Evolutionary conservation across 2,113 vertebrate species (phyloP).

Genomic region (Agelaius phoeniceus): DNA sequence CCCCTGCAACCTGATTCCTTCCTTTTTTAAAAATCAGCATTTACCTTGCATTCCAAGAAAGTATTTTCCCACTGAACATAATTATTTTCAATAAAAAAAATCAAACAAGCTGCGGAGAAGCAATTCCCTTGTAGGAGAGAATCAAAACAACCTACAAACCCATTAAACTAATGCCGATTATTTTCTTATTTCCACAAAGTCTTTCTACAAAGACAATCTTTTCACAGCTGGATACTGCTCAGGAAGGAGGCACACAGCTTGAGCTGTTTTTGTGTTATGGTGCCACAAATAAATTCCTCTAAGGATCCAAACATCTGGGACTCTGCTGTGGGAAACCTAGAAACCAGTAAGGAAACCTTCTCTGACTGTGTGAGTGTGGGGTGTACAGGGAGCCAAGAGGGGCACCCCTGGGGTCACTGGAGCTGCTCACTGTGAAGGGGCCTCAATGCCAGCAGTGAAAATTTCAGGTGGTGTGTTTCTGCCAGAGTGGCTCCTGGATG

Average conservation of each 20-base stretch:
- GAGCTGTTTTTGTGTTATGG: background rate
- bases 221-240: background rate
- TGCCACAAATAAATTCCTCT: background rate
- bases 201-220: background rate
- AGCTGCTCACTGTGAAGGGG: rapidly evolving
- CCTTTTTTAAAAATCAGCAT: background rate
- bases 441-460: too few species aligned
- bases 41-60: background rate
- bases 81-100: background rate
- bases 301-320: background rate
- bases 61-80: background rate
- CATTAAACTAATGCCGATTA: background rate
- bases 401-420: background rate
- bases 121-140: background rate
- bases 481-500: background rate
- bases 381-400: background rate
- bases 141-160: background rate
- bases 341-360: background rate
- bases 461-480: background rate
- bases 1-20: background rate
- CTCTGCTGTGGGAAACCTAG: background rate
- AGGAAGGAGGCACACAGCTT: background rate
- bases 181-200: background rate
- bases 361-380: background rate
- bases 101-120: background rate